Base-by-base conservation (phyloP, 2,797 vertebrate species). In the Bradypodion ventrale region DNA sequence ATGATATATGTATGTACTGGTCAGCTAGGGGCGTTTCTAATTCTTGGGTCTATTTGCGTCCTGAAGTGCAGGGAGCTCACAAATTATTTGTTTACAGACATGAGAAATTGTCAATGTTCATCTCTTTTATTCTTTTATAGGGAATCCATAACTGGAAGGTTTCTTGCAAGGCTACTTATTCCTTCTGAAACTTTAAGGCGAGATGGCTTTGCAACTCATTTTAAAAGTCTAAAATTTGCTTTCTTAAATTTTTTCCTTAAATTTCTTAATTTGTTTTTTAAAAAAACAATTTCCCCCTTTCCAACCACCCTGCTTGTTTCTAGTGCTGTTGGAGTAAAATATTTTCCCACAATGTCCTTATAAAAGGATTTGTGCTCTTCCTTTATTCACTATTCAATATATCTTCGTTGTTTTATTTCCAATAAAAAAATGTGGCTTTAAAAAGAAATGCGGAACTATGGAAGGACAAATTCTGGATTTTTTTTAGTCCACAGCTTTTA, bases 1-100 rank as follows among this genome's bases (percentile, higher is more conserved):
- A 95, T 98, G 97, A 98, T 98, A 95, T 97, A 98, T 98, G 97
- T 96, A 94, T 94, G 94, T 89, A 91, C 95, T 82, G 91, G 94
- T 75, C 95, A 95, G 97, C 97, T 96, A 92, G 90, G 96, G 97
- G 97, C 96, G 88, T 94, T 93, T 94, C 92, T 92, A 94, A 96
- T 94, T 95, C 95, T 89, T 92, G 93, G 81, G 90, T 94, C 95
- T 95, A 91, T 95, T 94, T 95, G 95, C 93, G 95, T 92, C 92
- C 84, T 79, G 93, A 83, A 92, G 92, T 40, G n/a, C 87, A 86
- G 86, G 88, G 90, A 76, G 84, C 89, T 94, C 96, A 96, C 95
- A 96, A 95, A 96, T 96, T 96, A 96, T 96, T 96, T 97, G 96
- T 96, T 96, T 96, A 95, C 92, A 79, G 94, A 83, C 79, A 32